Evolutionary conservation across 2,797 vertebrate genomes (phyloP).

Genomic region (Melanitta fusca): DNA sequence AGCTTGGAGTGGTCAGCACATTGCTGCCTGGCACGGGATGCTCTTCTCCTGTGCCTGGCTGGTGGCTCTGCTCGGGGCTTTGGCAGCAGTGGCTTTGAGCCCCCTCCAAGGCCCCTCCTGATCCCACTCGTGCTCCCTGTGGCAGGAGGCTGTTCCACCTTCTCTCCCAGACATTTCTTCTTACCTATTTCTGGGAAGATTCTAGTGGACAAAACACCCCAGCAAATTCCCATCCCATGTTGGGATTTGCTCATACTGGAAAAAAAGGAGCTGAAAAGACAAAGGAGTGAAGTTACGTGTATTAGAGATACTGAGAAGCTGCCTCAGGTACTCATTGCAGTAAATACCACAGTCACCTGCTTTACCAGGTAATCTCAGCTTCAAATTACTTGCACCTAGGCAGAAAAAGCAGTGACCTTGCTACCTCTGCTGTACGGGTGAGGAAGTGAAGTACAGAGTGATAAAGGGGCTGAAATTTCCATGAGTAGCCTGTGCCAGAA

Average conservation of each 20-base stretch:
- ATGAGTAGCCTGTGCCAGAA: background rate
- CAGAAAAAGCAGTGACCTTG: background rate
- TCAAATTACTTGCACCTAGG: background rate
- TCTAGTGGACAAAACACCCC: background rate
- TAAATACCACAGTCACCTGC: accelerated
- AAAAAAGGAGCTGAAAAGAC: background rate
- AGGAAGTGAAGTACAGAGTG: background rate
- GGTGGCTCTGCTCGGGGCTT: background rate
- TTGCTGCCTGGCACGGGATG: background rate
- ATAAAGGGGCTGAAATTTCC: background rate
- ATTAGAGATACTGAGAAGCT: background rate
- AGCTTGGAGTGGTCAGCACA: background rate
- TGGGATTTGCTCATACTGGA: background rate
- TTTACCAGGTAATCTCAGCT: background rate
- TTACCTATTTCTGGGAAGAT: background rate
- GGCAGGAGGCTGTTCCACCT: background rate
- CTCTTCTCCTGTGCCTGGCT: background rate
- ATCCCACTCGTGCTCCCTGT: background rate
- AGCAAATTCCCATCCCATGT: background rate
- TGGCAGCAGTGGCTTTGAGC: background rate
- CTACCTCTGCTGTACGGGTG: background rate
- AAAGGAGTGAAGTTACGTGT: background rate
- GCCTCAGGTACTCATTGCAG: background rate
- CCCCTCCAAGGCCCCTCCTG: background rate
- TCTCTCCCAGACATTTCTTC: background rate